Evolutionary conservation across 1,140 invertebrate genomes (phyloP), one percentile per base, ranked within the genome.

Genomic region (Plodia interpunctella): DNA sequence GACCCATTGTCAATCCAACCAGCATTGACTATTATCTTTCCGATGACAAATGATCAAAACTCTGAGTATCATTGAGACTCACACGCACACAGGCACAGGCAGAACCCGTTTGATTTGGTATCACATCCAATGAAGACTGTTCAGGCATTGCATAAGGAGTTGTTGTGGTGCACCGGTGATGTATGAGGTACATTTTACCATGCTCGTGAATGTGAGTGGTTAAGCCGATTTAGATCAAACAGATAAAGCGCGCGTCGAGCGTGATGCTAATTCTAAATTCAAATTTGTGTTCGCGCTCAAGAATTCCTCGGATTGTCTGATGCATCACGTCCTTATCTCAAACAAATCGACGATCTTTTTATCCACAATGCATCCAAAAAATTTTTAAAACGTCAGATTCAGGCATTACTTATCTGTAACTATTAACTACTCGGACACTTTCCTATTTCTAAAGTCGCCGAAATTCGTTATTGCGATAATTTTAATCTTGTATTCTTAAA

Each of bases 171-270:
- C 17, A 55, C 32, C 62, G 49, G 57, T 66, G 51, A 70, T 71
- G 62, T 65, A 67, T 32, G 18, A 50, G 18, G 38, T 35, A 9
- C 10, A 15, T 32, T 54, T 38, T 17, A 55, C 32, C 30, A 55
- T 11, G 17, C 28, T 35, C 15, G 49, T 63, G 58, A 38, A 55
- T 63, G 65, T 72, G 59, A 75, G 74, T 69, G 73, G 68, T 71
- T 83, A 83, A 83, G 79, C 79, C 75, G 83, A 79, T 86, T 86
- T 86, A 83, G 83, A 83, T 86, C 62, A 58, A 60, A 57, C 68
- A 63, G 83, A 86, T 86, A 82, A 72, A 74, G 69, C 60, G 63
- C 66, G 63, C 72, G 76, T 82, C 66, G 69, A 59, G 65, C 68
- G 63, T 73, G 76, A 83, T 79, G 78, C 77, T 82, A 79, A 82